Percentiles rank a stretch among this genome's conserved stretches.
These are phyloP conservation scores for Sebastes cheni DNA, from an alignment of 2,797 vertebrate genomes.

Conservation along the genomic window DNA sequence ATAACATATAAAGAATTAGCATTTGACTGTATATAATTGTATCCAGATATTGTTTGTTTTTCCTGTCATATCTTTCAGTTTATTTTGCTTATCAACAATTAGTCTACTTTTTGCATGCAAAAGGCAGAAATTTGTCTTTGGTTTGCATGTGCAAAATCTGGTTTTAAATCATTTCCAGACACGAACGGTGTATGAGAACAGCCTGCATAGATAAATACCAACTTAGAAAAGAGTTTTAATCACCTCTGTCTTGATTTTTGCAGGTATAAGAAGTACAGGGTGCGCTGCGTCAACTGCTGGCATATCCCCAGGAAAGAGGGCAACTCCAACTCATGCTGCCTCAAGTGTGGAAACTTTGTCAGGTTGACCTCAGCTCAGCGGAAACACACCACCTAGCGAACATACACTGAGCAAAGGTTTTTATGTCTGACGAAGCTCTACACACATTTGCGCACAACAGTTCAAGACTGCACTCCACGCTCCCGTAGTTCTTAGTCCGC, in stretches of 20 bases:
- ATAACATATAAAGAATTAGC: not conserved
- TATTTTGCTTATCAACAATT: not conserved
- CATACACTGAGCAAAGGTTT: constrained; percentile 9
- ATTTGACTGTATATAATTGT: not conserved
- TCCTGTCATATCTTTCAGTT: not conserved
- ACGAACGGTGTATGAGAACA: too few species aligned
- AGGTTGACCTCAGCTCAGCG: constrained; percentile 67
- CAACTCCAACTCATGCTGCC: constrained; percentile 81
- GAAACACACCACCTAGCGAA: constrained; percentile 63
- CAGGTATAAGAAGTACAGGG: constrained; percentile 93
- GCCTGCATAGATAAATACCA: not conserved
- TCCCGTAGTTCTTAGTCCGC: not conserved
- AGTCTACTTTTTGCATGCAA: too few species aligned
- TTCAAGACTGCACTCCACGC: not conserved
- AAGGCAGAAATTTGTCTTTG: too few species aligned
- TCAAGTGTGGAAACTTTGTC: constrained; percentile 85
- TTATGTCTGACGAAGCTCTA: constrained; percentile 25
- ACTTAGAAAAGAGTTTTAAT: not conserved
- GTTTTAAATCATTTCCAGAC: not conserved
- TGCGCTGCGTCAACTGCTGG: constrained; percentile 90
- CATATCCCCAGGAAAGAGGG: constrained; percentile 89
- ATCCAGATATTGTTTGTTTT: not conserved
- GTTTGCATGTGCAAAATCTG: too few species aligned
- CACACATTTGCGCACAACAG: not conserved
- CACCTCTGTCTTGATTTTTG: not conserved